These are phyloP conservation scores for Aptenodytes forsteri DNA, from an alignment of 2,113 vertebrate genomes.

Conservation along the genomic window DNA sequence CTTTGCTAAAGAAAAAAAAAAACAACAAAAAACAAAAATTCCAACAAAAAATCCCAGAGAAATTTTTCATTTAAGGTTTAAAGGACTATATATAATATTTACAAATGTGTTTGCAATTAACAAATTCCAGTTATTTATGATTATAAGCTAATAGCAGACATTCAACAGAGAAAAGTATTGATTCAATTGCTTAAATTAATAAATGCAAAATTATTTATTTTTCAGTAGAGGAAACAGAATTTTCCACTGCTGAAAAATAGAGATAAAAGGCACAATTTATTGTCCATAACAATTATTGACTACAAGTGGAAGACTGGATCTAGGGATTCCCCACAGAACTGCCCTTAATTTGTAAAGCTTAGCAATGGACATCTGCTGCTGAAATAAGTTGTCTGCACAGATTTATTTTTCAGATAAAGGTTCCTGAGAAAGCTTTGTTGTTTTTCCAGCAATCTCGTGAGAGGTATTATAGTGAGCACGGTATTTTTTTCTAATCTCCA, in stretches of 20 bases:
- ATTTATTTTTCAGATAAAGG: conserved; percentile 30
- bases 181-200: conserved; percentile 54
- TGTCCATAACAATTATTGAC: background rate
- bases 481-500: background rate
- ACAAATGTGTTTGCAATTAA: background rate
- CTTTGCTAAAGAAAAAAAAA: background rate
- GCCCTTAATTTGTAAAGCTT: conserved; percentile 41
- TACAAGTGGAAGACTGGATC: conserved; percentile 27
- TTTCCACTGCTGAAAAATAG: background rate
- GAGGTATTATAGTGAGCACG: background rate
- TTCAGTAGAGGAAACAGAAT: conserved; percentile 56
- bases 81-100: background rate
- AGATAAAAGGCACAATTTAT: conserved; percentile 53
- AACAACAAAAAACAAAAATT: background rate
- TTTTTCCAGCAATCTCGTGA: background rate
- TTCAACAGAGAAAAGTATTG: conserved; percentile 8
- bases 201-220: conserved; percentile 46
- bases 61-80: background rate
- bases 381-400: conserved; percentile 18
- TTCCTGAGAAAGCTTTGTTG: conserved; percentile 7
- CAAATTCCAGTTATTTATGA: conserved; percentile 10
- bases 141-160: conserved; percentile 27
- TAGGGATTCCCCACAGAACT: conserved; percentile 1
- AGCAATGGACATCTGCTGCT: background rate
- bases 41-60: background rate